Conservation (phyloP, 1,140 invertebrate genomes). For the Cotesia typhae region DNA sequence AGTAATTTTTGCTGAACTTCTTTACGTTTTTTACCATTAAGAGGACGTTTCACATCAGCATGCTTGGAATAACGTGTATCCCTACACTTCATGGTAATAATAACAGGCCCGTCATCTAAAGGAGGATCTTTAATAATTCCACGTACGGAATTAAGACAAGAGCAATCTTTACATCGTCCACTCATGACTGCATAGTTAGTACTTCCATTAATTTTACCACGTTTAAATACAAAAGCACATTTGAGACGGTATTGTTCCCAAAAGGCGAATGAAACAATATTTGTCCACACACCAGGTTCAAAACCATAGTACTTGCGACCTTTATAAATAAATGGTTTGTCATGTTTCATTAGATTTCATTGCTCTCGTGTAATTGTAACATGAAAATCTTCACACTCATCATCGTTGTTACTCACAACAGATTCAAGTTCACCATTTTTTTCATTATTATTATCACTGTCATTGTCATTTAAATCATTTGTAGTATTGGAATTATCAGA, state of each 20-base stretch:
- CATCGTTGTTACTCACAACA: not conserved
- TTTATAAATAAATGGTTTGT: not conserved
- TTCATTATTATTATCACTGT: too few species aligned
- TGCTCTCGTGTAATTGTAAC: constrained; percentile 1
- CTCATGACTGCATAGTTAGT: not conserved
- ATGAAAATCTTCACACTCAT: constrained; percentile 1
- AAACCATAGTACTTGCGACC: not conserved
- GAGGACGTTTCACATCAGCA: constrained; percentile 11
- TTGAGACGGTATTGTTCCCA: constrained; percentile 1
- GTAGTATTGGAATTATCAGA: not conserved
- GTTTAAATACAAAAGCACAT: constrained; percentile 2
- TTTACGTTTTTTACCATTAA: not conserved
- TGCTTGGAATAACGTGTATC: constrained; percentile 4
- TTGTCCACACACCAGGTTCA: constrained; percentile 1
- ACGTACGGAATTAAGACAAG: not conserved
- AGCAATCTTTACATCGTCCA: not conserved
- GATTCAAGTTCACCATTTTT: not conserved
- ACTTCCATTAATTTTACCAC: not conserved
- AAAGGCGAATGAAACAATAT: constrained; percentile 7
- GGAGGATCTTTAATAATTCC: too few species aligned
- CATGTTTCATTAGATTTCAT: not conserved
- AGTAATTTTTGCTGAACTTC: constrained; percentile 16
- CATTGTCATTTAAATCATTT: constrained; percentile 1
- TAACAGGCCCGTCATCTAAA: too few species aligned
- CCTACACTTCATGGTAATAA: not conserved